Conservation (phyloP, 2,113 vertebrate genomes). For the Oryzias melastigma region DNA sequence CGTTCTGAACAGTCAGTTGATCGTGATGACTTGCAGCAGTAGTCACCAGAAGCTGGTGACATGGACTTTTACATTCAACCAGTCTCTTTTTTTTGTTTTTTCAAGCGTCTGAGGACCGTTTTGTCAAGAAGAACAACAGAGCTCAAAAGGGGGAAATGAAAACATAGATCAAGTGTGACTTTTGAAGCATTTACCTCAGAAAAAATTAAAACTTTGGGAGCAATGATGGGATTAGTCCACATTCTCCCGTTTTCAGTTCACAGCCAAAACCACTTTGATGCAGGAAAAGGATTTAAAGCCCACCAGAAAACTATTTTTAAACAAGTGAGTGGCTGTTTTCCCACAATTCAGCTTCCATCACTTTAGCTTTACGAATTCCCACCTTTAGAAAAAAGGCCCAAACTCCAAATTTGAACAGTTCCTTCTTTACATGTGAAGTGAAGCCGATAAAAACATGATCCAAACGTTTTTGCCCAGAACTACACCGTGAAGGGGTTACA, state of each 20-base stretch:
- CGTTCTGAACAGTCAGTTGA: constrained; percentile 51
- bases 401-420: too few species aligned
- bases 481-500: constrained; percentile 58
- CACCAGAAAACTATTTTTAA: constrained; percentile 4
- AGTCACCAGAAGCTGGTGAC: constrained; percentile 43
- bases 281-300: constrained; percentile 48
- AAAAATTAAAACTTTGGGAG: constrained; percentile 4
- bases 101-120: constrained; percentile 16
- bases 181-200: constrained; percentile 38
- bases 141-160: constrained; percentile 35
- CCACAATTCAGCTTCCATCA: constrained; percentile 33
- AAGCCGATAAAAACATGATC: constrained; percentile 51
- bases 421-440: constrained; percentile 42
- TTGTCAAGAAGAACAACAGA: constrained; percentile 28
- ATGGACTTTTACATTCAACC: constrained; percentile 52
- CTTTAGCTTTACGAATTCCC: constrained; percentile 54
- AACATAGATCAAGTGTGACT: constrained; percentile 28
- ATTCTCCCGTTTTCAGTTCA: not conserved
- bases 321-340: constrained; percentile 19
- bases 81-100: constrained; percentile 28
- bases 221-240: constrained; percentile 6
- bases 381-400: constrained; percentile 3
- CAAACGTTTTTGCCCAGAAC: constrained; percentile 39
- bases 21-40: constrained; percentile 56
- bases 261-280: constrained; percentile 44